Evolutionary conservation across 2,797 vertebrate species (phyloP).

Genomic region (Rhadinocentrus ornatus): DNA sequence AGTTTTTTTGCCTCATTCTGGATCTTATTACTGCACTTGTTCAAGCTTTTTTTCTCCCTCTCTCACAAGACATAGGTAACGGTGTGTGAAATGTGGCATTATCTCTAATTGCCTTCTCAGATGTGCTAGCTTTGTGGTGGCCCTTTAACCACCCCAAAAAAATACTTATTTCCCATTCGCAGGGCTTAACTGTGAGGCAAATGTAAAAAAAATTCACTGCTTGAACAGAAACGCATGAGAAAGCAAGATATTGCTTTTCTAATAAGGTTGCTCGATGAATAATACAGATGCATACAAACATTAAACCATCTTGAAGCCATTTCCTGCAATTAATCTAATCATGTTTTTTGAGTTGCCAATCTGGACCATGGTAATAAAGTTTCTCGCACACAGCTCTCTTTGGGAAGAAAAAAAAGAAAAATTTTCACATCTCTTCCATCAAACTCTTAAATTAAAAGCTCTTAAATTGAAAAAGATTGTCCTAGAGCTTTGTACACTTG

Average conservation of each 20-base stretch:
- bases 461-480: slow-evolving; percentile 55
- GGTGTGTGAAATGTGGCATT: slow-evolving; percentile 74
- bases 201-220: slow-evolving; percentile 76
- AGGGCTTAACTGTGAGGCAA: slow-evolving; percentile 66
- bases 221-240: slow-evolving; percentile 77
- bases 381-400: slow-evolving; percentile 59
- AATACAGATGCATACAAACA: slow-evolving; percentile 75
- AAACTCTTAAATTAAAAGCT: slow-evolving; percentile 53
- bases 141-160: slow-evolving; percentile 58
- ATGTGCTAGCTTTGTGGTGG: slow-evolving; percentile 59
- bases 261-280: slow-evolving; percentile 68
- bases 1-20: slow-evolving; percentile 44
- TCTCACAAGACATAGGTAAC: slow-evolving; percentile 71
- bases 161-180: slow-evolving; percentile 61
- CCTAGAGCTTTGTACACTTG: slow-evolving; percentile 66
- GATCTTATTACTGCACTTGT: slow-evolving; percentile 79
- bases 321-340: slow-evolving; percentile 83
- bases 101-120: slow-evolving; percentile 76
- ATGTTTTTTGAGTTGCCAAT: slow-evolving; percentile 74
- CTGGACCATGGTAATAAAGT: slow-evolving; percentile 62
- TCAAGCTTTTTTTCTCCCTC: slow-evolving; percentile 64
- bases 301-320: slow-evolving; percentile 76
- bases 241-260: slow-evolving; percentile 70
- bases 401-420: slow-evolving; percentile 13
- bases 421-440: slow-evolving; percentile 58